A percentile compares a stretch with the other conserved stretches of the same genome.
These are phyloP conservation scores for Silurus meridionalis DNA, from an alignment of 2,113 vertebrate species.

Conservation along the genomic window DNA sequence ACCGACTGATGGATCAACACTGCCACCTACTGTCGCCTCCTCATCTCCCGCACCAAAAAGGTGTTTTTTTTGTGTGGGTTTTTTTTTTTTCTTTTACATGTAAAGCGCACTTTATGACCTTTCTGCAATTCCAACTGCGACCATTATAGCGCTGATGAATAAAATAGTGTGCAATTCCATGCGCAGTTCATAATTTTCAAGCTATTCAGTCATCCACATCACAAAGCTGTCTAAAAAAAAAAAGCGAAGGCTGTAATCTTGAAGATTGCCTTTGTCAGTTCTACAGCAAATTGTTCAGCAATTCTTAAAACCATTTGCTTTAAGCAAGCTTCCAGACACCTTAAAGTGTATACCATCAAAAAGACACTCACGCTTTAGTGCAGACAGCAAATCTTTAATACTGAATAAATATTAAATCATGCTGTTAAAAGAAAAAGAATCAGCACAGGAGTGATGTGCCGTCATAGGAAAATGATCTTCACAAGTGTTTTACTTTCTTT, in stretches of 20 bases:
- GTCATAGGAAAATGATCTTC: too few species aligned
- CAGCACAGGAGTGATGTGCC: not conserved
- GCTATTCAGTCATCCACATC: not conserved
- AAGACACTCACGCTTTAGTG: not conserved
- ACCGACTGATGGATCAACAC: constrained; percentile 51
- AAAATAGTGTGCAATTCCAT: not conserved
- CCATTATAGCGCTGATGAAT: not conserved
- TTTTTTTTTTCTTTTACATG: too few species aligned
- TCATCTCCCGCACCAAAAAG: constrained; percentile 49
- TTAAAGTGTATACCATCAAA: not conserved
- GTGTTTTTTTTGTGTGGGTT: constrained; percentile 38
- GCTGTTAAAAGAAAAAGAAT: not conserved
- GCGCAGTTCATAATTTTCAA: not conserved
- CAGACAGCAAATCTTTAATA: not conserved
- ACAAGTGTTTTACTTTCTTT: not conserved
- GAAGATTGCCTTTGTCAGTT: not conserved
- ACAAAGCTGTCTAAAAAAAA: not conserved
- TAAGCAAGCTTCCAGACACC: not conserved
- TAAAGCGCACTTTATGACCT: not conserved
- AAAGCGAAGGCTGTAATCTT: not conserved
- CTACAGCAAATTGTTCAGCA: not conserved
- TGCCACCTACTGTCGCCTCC: constrained; percentile 64
- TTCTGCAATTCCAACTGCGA: not conserved
- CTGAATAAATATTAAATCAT: not conserved
- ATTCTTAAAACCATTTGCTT: not conserved